Evolutionary conservation across 2,113 vertebrate species (phyloP), one percentile per base, ranked within the genome.

Genomic region (Lepidothrix coronata): DNA sequence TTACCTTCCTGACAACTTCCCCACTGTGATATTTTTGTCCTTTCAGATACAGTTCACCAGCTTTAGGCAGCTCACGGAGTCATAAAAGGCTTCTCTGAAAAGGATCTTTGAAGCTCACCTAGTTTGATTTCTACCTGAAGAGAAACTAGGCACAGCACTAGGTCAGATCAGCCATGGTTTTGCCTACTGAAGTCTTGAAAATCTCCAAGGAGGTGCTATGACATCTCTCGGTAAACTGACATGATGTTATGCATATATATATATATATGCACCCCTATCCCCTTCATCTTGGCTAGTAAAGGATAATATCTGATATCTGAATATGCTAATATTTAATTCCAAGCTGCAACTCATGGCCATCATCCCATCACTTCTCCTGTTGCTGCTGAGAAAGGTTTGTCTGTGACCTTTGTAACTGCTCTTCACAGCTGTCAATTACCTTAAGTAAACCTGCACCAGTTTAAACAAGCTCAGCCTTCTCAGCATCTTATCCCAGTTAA

Each of bases 281-380:
- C 14, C n/a, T 14, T 15, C 22, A 70, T 9, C 8, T 27, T 25
- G 4, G 9, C 5, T 67, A 76, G 15, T 23, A 70, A 79, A 62
- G 15, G 15, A 39, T 54, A 46, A 46, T 31, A 46, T 61, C 33
- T 74, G 54, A n/a, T 41, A 54, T 39, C 19, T 59, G 61, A 49
- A 41, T 49, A 72, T 43, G 24, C 5, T 63, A 51, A 25, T 55
- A 70, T 37, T 15, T 70, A 71, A 57, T 85, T 82, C 33, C 37
- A 86, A 75, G 27, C 2, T 57, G 24, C 9, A 79, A 66, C 5
- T 85, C 30, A 43, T n/a, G 11, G 13, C 12, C 33, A 18, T 51
- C 0, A 0, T 31, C 43, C 35, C 23, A 52, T 71, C 37, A 39
- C 8, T 75, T 58, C 51, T 67, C 18, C 70, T 54, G 12, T 1